Percentiles rank a stretch among this genome's conserved stretches.
Conservation (phyloP, 2,113 vertebrate genomes). For the Varanus salvator region DNA sequence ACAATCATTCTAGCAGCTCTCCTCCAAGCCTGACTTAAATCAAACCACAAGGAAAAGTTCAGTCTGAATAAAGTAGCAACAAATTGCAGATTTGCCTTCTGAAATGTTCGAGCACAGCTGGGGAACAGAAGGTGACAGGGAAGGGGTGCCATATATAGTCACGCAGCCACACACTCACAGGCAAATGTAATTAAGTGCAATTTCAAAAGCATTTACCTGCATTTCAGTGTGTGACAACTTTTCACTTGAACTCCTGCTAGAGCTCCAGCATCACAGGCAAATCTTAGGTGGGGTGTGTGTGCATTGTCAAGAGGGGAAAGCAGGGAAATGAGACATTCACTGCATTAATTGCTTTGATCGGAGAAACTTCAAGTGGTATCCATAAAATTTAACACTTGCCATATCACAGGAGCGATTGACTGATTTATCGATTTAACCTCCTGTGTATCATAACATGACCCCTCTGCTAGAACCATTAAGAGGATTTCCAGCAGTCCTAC, state of each 20-base stretch:
- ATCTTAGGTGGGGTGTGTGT: constrained; percentile 23
- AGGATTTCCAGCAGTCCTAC: not conserved
- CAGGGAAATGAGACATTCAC: constrained; percentile 48
- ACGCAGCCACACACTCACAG: constrained; percentile 39
- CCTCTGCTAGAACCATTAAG: not conserved
- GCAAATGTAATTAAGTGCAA: constrained; percentile 60
- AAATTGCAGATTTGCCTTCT: constrained; percentile 23
- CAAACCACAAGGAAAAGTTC: constrained; percentile 24
- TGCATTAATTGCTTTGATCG: constrained; percentile 57
- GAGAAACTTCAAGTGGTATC: constrained; percentile 29
- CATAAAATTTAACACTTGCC: constrained; percentile 53
- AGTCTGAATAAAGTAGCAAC: constrained; percentile 11
- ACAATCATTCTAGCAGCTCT: constrained; percentile 10
- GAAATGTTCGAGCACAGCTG: constrained; percentile 46
- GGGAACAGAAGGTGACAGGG: constrained; percentile 53
- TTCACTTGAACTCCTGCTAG: constrained; percentile 48
- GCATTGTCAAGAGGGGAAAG: constrained; percentile 46
- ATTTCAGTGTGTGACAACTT: constrained; percentile 62
- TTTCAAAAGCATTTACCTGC: constrained; percentile 67
- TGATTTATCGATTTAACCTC: no score
- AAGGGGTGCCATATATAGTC: constrained; percentile 52
- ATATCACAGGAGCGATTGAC: no score
- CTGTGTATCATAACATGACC: no score
- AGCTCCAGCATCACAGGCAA: constrained; percentile 28
- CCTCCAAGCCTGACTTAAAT: constrained; percentile 26